These are phyloP conservation scores for Temnothorax longispinosus DNA, from an alignment of 1,140 invertebrate species.

Conservation along the genomic window DNA sequence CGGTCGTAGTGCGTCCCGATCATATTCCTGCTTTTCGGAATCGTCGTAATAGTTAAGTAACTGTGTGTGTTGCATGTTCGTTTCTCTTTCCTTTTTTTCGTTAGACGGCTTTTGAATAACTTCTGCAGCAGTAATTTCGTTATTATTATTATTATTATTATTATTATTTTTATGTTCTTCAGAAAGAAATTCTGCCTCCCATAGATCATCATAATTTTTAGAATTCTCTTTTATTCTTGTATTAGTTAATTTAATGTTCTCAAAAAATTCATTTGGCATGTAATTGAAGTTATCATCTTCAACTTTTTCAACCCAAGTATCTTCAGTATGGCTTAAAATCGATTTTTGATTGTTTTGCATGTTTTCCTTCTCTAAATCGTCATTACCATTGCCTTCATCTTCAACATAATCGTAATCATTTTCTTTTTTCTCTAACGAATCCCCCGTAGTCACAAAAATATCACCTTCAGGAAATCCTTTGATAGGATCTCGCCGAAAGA, in stretches of 20 bases:
- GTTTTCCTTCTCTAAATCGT: neutral
- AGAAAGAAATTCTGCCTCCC: conserved; percentile 56
- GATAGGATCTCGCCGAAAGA: conserved; percentile 61
- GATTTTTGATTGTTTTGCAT: neutral
- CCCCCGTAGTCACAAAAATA: conserved; percentile 57
- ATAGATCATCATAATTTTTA: conserved; percentile 58
- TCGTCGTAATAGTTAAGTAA: neutral
- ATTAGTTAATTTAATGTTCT: conserved; percentile 14
- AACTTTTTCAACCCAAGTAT: conserved; percentile 48
- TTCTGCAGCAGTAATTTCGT: neutral
- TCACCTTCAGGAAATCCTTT: conserved; percentile 72
- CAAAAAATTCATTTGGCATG: conserved; percentile 60
- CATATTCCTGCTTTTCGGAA: neutral
- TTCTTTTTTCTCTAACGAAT: conserved; percentile 27
- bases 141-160: neutral
- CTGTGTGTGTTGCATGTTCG: neutral
- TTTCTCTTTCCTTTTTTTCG: neutral
- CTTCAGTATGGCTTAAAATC: neutral
- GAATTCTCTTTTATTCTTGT: conserved; percentile 2
- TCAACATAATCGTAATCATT: conserved; percentile 66
- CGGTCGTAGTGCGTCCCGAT: neutral
- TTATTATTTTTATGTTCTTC: conserved; percentile 32
- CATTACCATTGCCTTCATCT: conserved; percentile 23
- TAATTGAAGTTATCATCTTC: conserved; percentile 40
- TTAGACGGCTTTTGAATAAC: too few species aligned